These are phyloP conservation scores for Trichopoda pennipes DNA, from an alignment of 2,888 invertebrate genomes.

Conservation along the genomic window DNA sequence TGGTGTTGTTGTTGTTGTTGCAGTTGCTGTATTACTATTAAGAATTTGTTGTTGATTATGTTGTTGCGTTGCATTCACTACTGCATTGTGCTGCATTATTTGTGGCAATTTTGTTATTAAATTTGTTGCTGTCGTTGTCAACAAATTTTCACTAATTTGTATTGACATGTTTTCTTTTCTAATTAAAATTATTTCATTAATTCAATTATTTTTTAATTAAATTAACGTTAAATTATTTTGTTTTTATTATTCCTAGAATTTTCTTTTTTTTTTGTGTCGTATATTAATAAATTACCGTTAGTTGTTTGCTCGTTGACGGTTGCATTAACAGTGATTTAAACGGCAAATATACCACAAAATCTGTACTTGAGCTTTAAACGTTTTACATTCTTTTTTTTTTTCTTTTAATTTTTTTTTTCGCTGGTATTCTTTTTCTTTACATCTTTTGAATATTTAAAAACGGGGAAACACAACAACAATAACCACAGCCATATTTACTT, in stretches of 20 bases:
- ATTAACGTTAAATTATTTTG: constrained; percentile 42
- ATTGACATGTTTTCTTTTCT: constrained; percentile 71
- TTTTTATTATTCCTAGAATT: constrained; percentile 2
- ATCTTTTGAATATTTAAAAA: constrained; percentile 21
- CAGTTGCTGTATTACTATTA: constrained; percentile 8
- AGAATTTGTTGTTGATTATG: constrained; percentile 51
- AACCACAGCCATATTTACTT: constrained; percentile 34
- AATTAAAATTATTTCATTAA: constrained; percentile 26
- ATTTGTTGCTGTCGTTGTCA: constrained; percentile 49
- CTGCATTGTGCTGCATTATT: constrained; percentile 49
- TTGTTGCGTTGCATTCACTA: constrained; percentile 30
- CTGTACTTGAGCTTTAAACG: constrained; percentile 58
- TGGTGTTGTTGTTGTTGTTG: constrained; percentile 46
- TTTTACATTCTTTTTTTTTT: constrained; percentile 39
- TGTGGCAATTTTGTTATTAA: constrained; percentile 57
- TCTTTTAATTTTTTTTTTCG: too few relatives aligned
- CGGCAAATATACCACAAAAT: constrained; percentile 61
- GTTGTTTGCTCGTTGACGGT: constrained; percentile 79
- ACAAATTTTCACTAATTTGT: constrained; percentile 72
- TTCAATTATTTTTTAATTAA: constrained; percentile 17
- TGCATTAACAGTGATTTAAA: constrained; percentile 73
- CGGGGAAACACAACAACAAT: background rate
- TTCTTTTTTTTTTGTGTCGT: background rate
- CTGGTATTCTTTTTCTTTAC: too few relatives aligned
- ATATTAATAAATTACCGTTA: constrained; percentile 69